phyloP scores from a whole-genome alignment of 2,113 vertebrate genomes.

The Macrotus californicus region DNA sequence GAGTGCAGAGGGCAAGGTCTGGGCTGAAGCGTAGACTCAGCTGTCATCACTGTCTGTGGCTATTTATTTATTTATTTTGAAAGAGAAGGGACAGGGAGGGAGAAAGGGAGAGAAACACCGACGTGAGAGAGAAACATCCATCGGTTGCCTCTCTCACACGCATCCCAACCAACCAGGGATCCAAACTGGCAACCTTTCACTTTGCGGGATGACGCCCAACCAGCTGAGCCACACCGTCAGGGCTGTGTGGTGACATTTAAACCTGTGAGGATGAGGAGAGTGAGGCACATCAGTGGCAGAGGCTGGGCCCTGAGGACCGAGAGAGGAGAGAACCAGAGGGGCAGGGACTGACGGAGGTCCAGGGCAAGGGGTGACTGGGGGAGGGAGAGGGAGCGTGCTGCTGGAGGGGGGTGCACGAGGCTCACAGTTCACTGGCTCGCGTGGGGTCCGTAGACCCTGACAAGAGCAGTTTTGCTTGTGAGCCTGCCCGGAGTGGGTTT shows the following conservation, averaged over 20 bases:
- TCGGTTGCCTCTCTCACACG: too few species aligned
- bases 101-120: too few species aligned
- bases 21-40: background rate
- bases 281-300: fast-evolving
- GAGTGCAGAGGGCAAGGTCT: too few species aligned
- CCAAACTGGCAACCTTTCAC: too few species aligned
- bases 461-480: background rate
- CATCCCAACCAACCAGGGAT: too few species aligned
- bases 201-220: too few species aligned
- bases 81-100: too few species aligned
- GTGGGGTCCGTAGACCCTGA: background rate
- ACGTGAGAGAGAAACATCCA: too few species aligned
- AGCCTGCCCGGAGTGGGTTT: background rate
- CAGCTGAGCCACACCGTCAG: too few species aligned
- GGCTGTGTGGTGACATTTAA: background rate
- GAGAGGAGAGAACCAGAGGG: too few species aligned
- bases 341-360: background rate
- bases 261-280: background rate
- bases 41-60: background rate
- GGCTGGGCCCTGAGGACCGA: background rate
- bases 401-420: background rate
- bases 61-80: too few species aligned
- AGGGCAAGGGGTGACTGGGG: fast-evolving
- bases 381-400: background rate
- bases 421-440: background rate